phyloP scores from a whole-genome alignment of 2,888 invertebrate genomes.

The Tenthredo mesomela region DNA sequence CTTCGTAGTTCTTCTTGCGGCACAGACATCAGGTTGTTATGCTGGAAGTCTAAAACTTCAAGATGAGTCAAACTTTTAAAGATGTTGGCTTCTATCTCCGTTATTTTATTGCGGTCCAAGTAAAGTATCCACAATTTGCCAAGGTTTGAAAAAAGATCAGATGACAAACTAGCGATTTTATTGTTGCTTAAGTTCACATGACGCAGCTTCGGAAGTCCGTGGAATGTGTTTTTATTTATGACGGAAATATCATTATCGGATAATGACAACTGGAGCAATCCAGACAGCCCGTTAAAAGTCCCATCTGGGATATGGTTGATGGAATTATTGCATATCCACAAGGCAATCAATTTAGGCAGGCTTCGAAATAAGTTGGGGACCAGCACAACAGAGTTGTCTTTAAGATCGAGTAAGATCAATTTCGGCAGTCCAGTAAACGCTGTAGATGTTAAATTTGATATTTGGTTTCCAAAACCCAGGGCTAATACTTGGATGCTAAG shows the following conservation, averaged over 20 bases:
- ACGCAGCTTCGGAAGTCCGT: background rate
- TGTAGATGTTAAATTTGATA: constrained; percentile 55
- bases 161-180: constrained; percentile 71
- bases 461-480: constrained; percentile 58
- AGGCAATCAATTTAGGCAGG: no score
- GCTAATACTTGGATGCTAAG: constrained; percentile 46
- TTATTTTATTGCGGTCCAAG: constrained; percentile 76
- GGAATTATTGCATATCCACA: no score
- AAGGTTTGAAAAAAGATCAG: constrained; percentile 73
- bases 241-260: no score
- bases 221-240: background rate
- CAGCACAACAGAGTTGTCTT: no score
- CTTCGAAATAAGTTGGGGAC: no score
- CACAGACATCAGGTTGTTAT: no score
- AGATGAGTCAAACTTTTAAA: background rate
- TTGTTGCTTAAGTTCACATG: constrained; percentile 72
- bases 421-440: constrained; percentile 59
- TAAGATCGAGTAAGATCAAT: constrained; percentile 27
- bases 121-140: constrained; percentile 69
- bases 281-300: no score
- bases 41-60: no score
- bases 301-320: no score
- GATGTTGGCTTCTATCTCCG: constrained; percentile 62
- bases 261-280: no score
- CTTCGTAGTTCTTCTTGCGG: no score